These are phyloP conservation scores for Acanthosepion lycidas DNA, from an alignment of 2,888 invertebrate species.

Conservation along the genomic window DNA sequence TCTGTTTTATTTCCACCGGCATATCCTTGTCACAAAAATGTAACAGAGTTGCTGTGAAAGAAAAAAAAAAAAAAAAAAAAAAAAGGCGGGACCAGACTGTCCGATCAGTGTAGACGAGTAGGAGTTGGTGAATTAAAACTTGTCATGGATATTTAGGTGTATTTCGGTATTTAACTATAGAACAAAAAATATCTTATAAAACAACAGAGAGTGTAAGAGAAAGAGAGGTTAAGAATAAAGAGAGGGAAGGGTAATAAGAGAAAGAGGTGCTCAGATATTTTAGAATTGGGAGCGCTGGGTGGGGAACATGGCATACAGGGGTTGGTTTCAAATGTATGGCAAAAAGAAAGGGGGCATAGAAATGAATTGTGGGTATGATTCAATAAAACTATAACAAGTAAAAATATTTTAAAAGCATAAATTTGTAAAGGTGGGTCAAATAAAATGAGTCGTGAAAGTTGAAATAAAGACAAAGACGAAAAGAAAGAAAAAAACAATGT, in stretches of 20 bases:
- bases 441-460: background rate
- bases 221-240: background rate
- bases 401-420: background rate
- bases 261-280: conserved; percentile 41
- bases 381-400: background rate
- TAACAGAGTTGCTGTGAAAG: background rate
- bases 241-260: conserved; percentile 40
- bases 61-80: too few species aligned
- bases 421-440: background rate
- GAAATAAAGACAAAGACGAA: background rate
- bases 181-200: background rate
- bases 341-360: background rate
- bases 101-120: background rate
- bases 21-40: background rate
- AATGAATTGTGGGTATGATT: background rate
- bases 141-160: background rate
- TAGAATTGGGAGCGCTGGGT: background rate
- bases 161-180: background rate
- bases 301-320: background rate
- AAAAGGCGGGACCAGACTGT: background rate
- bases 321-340: background rate
- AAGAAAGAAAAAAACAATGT: too few species aligned
- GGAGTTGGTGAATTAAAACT: background rate
- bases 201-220: background rate
- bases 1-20: background rate